phyloP scores from a whole-genome alignment of 2,888 invertebrate species.

The Pyralis farinalis region DNA sequence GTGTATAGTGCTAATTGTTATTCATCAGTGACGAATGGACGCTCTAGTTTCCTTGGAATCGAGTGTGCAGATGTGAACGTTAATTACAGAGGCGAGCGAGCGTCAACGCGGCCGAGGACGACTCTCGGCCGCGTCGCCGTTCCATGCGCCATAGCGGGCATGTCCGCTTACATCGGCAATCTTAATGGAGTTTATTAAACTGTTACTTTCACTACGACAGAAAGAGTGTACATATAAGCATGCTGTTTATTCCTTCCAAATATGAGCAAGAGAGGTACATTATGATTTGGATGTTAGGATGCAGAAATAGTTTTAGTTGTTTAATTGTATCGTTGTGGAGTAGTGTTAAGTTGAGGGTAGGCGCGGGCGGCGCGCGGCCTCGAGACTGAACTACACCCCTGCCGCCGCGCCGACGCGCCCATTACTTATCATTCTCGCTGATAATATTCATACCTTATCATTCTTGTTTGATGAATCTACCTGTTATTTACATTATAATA shows the following conservation, averaged over 20 bases:
- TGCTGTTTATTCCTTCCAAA: conserved; percentile 72
- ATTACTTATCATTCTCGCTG: conserved; percentile 63
- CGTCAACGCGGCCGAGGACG: conserved; percentile 3
- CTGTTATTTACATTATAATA: conserved; percentile 64
- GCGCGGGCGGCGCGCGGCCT: conserved; percentile 59
- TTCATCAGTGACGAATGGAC: too few species aligned
- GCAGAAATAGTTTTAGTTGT: conserved; percentile 77
- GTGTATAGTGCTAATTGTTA: too few species aligned
- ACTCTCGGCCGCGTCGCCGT: too few species aligned
- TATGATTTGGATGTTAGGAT: conserved; percentile 63
- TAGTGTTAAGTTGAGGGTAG: conserved; percentile 67
- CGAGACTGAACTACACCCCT: conserved; percentile 77
- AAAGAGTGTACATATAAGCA: conserved; percentile 63
- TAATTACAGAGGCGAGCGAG: conserved; percentile 16
- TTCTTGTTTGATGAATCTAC: conserved; percentile 70
- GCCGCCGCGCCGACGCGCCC: conserved; percentile 55
- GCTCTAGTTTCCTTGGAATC: too few species aligned
- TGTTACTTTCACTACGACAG: conserved; percentile 57
- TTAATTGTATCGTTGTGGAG: conserved; percentile 76
- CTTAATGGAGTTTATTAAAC: conserved; percentile 40
- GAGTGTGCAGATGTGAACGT: conserved; percentile 17
- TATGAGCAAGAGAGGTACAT: conserved; percentile 61
- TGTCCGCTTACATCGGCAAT: conserved; percentile 47
- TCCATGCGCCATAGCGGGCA: too few species aligned
- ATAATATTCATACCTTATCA: conserved; percentile 49